Conservation (phyloP, 2,888 invertebrate genomes). For the Ornithoptera priamus region DNA sequence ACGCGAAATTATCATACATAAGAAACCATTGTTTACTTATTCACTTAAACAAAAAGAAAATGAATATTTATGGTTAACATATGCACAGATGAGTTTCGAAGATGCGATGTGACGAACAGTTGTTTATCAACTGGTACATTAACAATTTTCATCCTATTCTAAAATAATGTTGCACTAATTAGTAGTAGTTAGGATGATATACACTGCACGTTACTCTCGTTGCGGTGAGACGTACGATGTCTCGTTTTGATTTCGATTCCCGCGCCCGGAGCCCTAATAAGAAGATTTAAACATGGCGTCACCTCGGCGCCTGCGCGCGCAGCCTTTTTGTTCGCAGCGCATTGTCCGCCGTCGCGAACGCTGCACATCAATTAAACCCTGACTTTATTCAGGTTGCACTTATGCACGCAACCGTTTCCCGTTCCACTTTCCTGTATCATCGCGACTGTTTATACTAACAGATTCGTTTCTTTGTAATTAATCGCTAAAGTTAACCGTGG, state of each 20-base stretch:
- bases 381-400: slow-evolving; percentile 27
- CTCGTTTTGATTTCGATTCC: neutral
- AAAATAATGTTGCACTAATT: too few relatives aligned
- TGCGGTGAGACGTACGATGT: too few relatives aligned
- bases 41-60: too few relatives aligned
- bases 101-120: too few relatives aligned
- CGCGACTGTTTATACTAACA: slow-evolving; percentile 2
- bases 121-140: too few relatives aligned
- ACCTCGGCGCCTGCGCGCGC: slow-evolving; percentile 24
- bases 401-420: slow-evolving; percentile 22
- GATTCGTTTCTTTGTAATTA: neutral
- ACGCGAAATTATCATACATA: too few relatives aligned
- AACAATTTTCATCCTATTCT: too few relatives aligned
- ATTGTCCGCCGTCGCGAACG: slow-evolving; percentile 25
- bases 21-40: too few relatives aligned
- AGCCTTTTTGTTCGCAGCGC: slow-evolving; percentile 25
- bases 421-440: slow-evolving; percentile 14
- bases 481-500: neutral
- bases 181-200: too few relatives aligned
- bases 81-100: too few relatives aligned
- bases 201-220: too few relatives aligned
- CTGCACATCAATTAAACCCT: slow-evolving; percentile 27
- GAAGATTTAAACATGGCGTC: slow-evolving; percentile 24
- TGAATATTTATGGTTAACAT: too few relatives aligned
- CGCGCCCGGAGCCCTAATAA: slow-evolving; percentile 16